A percentile compares a stretch with the other conserved stretches of the same genome.
These are phyloP conservation scores for Aphelocoma californica DNA, from an alignment of 2,797 vertebrate genomes.

Conservation along the genomic window DNA sequence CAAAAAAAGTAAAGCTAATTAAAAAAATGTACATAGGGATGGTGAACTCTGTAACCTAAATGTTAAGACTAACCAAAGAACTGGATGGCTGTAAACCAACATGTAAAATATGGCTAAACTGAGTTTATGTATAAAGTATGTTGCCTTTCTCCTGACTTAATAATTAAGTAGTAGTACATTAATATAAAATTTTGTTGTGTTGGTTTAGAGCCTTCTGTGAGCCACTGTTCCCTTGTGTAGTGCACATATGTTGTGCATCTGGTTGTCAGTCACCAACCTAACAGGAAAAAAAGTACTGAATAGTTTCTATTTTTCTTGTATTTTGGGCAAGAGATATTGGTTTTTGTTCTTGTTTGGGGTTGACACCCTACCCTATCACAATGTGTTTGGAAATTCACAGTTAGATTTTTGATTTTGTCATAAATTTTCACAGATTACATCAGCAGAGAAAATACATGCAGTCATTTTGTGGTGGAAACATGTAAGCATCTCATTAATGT, in stretches of 20 bases:
- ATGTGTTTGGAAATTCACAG: conserved; percentile 76
- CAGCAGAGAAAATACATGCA: conserved; percentile 83
- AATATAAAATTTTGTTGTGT: not conserved
- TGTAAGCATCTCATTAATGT: conserved; percentile 82
- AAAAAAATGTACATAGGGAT: not conserved
- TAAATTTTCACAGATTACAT: conserved; percentile 83
- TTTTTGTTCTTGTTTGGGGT: conserved; percentile 70
- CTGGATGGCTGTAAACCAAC: conserved; percentile 52
- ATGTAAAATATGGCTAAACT: not conserved
- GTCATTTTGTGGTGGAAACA: conserved; percentile 83
- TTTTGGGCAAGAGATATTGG: conserved; percentile 20
- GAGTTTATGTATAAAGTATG: not conserved
- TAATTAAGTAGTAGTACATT: not conserved
- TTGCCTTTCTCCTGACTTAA: not conserved
- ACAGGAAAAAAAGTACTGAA: not conserved
- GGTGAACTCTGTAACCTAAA: not conserved
- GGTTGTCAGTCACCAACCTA: not conserved
- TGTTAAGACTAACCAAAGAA: not conserved
- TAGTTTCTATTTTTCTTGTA: not conserved
- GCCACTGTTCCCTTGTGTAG: not conserved
- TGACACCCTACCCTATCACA: conserved; percentile 73
- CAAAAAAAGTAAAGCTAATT: not conserved
- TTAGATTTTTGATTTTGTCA: conserved; percentile 82
- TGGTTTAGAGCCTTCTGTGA: conserved; percentile 58
- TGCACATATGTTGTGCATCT: not conserved